Conservation (phyloP, 2,113 vertebrate genomes). For the Gadus macrocephalus region DNA sequence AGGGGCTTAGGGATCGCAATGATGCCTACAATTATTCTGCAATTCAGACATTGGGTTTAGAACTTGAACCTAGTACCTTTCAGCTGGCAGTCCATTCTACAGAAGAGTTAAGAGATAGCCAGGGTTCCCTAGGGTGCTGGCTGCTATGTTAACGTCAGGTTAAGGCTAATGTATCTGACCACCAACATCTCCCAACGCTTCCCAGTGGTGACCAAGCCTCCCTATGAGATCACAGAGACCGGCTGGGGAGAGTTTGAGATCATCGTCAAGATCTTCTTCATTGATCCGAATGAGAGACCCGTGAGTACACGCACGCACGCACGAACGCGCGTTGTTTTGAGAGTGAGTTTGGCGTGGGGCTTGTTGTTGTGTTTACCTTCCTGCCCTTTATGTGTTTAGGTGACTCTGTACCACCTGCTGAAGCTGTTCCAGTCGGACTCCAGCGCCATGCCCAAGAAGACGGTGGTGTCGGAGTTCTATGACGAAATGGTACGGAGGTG, state of each 20-base stretch:
- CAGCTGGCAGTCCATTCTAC: no score
- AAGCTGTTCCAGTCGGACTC: slow-evolving; percentile 98
- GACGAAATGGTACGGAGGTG: slow-evolving; percentile 89
- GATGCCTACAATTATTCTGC: no score
- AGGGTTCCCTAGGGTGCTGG: no score
- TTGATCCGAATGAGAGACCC: slow-evolving; percentile 96
- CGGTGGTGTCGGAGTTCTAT: slow-evolving; percentile 97
- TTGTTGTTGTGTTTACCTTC: slow-evolving; percentile 52
- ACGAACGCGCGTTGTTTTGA: neutral
- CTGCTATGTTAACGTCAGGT: no score
- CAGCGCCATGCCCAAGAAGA: slow-evolving; percentile 97
- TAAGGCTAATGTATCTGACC: no score
- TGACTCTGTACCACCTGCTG: slow-evolving; percentile 93
- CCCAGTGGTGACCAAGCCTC: slow-evolving; percentile 96
- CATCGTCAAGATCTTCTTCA: slow-evolving; percentile 98
- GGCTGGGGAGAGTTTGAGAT: slow-evolving; percentile 99
- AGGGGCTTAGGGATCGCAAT: no score
- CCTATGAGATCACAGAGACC: slow-evolving; percentile 97
- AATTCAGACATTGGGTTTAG: no score
- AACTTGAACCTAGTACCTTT: no score
- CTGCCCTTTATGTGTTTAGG: slow-evolving; percentile 62
- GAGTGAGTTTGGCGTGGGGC: slow-evolving; percentile 68
- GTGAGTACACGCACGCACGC: slow-evolving; percentile 70
- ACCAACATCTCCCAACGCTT: slow-evolving; percentile 7
- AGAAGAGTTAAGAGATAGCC: no score